Base-by-base conservation (phyloP, 1,140 invertebrate species). In the Drosophila pallidifrons region DNA sequence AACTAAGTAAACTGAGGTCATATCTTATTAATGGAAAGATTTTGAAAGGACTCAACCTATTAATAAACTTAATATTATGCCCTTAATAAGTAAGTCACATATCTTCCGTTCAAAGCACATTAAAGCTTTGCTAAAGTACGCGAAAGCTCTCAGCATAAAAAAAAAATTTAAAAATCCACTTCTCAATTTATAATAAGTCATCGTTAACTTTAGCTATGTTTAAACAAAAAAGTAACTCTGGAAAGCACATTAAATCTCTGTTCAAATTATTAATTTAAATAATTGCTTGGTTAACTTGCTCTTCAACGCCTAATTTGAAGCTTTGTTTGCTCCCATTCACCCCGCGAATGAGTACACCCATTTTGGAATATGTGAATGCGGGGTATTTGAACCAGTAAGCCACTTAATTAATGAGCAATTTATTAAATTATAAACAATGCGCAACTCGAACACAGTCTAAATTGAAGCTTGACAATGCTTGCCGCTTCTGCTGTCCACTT, bases 391-490 rank as follows among this genome's bases (percentile, higher is more conserved):
- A 25, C 45, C 47, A 51, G 58, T 75, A 65, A 63, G 67, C 61
- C 83, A 74, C 89, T 88, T 89, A 89, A 83, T 88, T 83, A 88
- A 88, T 88, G 85, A 89, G 81, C 66, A 85, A 89, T 88, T 89
- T 71, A 88, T 89, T 89, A 79, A 88, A 89, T 88, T 82, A 89
- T 81, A 88, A 89, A 88, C 83, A 87, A 87, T 79, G 68, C 77
- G 47, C 46, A 16, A 64, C 41, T 60, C 69, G 28, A 10, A 72
- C 73, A 72, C 66, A 81, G 69, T 80, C 63, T 73, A 73, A 85
- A 85, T 85, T 72, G 81, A 80, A 49, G 49, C 72, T 57, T 67
- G 43, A 63, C 46, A 64, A 68, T 79, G 81, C 58, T 41, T 79
- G 81, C 58, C 46, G 30, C n/a, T 64, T 30, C n/a, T 16, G n/a